Base-by-base conservation (phyloP, 92 coral and sea anemone species). In the Epizoanthus stellaris region DNA sequence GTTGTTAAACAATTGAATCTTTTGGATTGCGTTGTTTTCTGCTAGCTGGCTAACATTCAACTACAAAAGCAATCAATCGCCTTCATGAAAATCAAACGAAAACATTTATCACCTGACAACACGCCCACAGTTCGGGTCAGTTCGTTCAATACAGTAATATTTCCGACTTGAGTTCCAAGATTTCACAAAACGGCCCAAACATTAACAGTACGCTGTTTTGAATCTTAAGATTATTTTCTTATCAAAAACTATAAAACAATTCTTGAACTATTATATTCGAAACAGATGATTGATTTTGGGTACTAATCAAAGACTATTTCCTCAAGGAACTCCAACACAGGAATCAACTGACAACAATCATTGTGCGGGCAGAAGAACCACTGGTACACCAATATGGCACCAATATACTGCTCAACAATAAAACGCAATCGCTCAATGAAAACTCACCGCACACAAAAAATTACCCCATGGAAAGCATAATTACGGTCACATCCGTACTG, bases 71-170 rank as follows among this genome's bases (percentile, higher is more conserved):
- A 34, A 60, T 43, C 61, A 34, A 60, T 43, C 65, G 42, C 49
- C 53, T 16, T 20, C 72, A 58, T 20, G 56, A 39, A 19, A 40
- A 10, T 25, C n/a, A 47, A n/a, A 60, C 63, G 79, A 52, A 47
- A 73, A 52, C 60, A 52, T 79, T 79, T 79, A 70, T 79, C 83
- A 79, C 71, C 73, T 64, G 73, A 79, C 60, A 73, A 73, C 45
- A 62, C 47, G 82, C 70, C 82, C 21, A 25, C 54, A 61, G 82
- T 34, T 38, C 63, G 1, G 34, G 10, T 58, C 72, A 25, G 45
- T 43, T 52, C 56, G 45, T 43, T 52, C 56, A 52, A 52, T 63
- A 79, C 72, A 79, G 83, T 79, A 63, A 79, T 62, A 62, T 5
- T 42, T 79, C 49, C 83, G 17, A 52, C 13, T 20, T 20, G 56